Percentiles rank a stretch among this genome's conserved stretches.
These are phyloP conservation scores for Patella caerulea DNA, from an alignment of 2,888 invertebrate species.

Conservation along the genomic window DNA sequence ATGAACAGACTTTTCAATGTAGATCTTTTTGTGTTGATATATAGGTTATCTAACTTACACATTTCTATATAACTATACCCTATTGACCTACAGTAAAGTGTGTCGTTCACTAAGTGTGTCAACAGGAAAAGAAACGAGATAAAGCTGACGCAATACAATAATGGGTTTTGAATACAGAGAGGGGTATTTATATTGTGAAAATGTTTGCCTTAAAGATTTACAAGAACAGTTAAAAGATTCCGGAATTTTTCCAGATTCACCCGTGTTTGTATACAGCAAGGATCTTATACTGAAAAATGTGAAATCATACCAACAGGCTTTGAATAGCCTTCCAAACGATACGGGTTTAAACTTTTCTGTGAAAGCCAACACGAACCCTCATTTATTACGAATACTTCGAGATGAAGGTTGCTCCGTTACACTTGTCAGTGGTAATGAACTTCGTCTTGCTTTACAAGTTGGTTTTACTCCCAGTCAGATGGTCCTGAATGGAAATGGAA, in stretches of 20 bases:
- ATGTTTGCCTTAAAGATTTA: slow-evolving; percentile 35
- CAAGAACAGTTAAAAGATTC: slow-evolving; percentile 20
- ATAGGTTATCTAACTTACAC: no score
- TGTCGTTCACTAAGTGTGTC: no score
- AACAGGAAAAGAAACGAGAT: no score
- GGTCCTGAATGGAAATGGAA: slow-evolving; percentile 71
- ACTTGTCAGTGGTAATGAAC: slow-evolving; percentile 70
- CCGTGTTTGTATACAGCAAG: slow-evolving; percentile 63
- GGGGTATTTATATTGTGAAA: slow-evolving; percentile 46
- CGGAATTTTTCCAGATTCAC: slow-evolving; percentile 17
- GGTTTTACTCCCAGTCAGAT: slow-evolving; percentile 65
- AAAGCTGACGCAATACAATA: neutral
- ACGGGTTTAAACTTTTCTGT: slow-evolving; percentile 64
- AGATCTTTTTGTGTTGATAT: no score
- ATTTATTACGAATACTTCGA: slow-evolving; percentile 57
- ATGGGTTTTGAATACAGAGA: slow-evolving; percentile 19
- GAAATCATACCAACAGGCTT: slow-evolving; percentile 41
- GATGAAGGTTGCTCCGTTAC: slow-evolving; percentile 53
- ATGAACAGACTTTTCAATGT: no score
- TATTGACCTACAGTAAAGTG: no score
- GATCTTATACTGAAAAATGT: slow-evolving; percentile 53
- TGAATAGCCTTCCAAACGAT: slow-evolving; percentile 32
- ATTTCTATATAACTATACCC: no score
- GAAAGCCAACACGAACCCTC: slow-evolving; percentile 69
- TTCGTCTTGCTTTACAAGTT: slow-evolving; percentile 65